phyloP scores from a whole-genome alignment of 2,113 vertebrate species.

The Chamaea fasciata region DNA sequence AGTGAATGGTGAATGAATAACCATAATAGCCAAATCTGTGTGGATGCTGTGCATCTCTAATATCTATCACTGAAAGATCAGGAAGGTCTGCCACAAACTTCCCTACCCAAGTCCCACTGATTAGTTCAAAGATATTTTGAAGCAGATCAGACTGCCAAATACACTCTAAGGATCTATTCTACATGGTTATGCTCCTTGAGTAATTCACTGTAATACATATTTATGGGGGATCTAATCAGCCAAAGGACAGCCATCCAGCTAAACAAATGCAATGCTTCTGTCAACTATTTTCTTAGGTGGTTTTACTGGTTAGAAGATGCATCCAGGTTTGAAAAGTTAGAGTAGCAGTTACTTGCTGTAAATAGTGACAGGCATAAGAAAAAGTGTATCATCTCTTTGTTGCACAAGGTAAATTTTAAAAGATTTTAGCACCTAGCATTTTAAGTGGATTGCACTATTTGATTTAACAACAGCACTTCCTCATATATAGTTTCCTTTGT shows the following conservation, averaged over 20 bases:
- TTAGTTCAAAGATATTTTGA: not conserved
- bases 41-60: not conserved
- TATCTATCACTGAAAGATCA: not conserved
- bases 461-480: not conserved
- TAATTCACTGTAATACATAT: not conserved
- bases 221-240: not conserved
- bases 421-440: not conserved
- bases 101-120: not conserved
- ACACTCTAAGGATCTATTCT: not conserved
- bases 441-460: not conserved
- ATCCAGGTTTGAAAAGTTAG: not conserved
- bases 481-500: not conserved
- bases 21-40: not conserved
- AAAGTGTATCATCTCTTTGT: not conserved
- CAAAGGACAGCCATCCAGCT: not conserved
- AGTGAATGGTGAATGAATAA: not conserved
- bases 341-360: not conserved
- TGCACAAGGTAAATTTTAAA: not conserved
- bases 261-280: not conserved
- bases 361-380: accelerated
- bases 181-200: not conserved
- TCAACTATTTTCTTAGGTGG: not conserved
- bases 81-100: not conserved
- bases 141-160: not conserved
- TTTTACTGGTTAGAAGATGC: not conserved